These are phyloP conservation scores for Leptothorax acervorum DNA, from an alignment of 2,888 invertebrate genomes.

Conservation along the genomic window DNA sequence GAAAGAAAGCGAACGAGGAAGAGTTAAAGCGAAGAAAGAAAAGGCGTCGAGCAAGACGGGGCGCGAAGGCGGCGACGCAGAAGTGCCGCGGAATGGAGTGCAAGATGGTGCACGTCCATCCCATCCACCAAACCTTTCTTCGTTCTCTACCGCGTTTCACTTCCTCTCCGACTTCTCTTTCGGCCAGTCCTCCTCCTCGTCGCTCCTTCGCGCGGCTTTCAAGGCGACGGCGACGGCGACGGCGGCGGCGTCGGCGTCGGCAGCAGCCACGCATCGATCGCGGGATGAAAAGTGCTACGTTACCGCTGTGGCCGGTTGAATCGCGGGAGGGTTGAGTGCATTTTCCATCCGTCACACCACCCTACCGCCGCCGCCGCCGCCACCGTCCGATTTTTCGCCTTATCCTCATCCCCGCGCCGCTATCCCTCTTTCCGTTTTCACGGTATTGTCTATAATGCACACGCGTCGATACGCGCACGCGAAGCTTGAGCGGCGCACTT, in stretches of 20 bases:
- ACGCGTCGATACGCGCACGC: constrained; percentile 4
- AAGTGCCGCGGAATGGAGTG: constrained; percentile 69
- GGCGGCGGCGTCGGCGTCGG: constrained; percentile 28
- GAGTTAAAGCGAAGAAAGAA: constrained; percentile 63
- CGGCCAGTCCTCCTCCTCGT: background rate
- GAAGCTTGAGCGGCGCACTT: constrained; percentile 4
- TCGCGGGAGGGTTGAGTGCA: constrained; percentile 58
- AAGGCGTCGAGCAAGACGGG: constrained; percentile 59
- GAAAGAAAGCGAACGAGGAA: constrained; percentile 9
- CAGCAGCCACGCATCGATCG: constrained; percentile 58
- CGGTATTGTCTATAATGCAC: constrained; percentile 25
- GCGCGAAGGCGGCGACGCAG: constrained; percentile 64
- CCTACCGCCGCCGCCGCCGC: background rate
- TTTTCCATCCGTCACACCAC: constrained; percentile 61
- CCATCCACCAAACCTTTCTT: constrained; percentile 34
- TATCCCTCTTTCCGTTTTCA: background rate
- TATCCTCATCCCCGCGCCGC: background rate
- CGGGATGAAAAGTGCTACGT: constrained; percentile 66
- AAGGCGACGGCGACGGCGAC: constrained; percentile 5
- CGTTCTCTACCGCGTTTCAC: background rate
- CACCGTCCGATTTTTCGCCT: constrained; percentile 24
- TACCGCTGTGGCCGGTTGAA: constrained; percentile 56
- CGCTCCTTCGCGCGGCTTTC: constrained; percentile 38
- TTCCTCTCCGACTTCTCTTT: background rate
- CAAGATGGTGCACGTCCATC: constrained; percentile 66